phyloP scores from a whole-genome alignment of 1,140 invertebrate species.

The Drosophila kanapiae region DNA sequence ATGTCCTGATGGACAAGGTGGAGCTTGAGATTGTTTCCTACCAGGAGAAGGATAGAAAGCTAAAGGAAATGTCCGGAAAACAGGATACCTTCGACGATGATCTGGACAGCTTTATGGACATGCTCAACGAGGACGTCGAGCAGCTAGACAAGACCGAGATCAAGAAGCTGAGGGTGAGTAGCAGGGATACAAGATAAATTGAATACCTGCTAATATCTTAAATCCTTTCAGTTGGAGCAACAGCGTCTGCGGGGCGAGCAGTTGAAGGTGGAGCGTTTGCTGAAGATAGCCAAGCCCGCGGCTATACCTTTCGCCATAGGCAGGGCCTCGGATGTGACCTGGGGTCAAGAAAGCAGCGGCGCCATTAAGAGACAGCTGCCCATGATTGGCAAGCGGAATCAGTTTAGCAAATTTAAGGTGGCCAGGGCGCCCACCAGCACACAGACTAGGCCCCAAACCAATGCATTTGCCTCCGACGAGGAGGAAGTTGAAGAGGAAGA shows the following conservation, averaged over 20 bases:
- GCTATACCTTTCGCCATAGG: conserved; percentile 22
- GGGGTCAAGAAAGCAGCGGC: neutral
- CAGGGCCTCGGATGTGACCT: neutral
- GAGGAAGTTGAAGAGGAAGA: conserved; percentile 84
- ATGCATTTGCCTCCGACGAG: conserved; percentile 73
- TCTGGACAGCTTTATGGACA: conserved; percentile 91
- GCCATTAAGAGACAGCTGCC: conserved; percentile 67
- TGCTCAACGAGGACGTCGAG: conserved; percentile 85
- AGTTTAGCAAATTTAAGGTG: conserved; percentile 82
- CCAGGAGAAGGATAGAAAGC: conserved; percentile 73
- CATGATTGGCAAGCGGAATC: conserved; percentile 82
- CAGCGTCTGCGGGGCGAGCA: conserved; percentile 90
- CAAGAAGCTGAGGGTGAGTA: conserved; percentile 86
- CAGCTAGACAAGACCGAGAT: conserved; percentile 86
- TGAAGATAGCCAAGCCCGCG: conserved; percentile 92
- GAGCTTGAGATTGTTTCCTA: conserved; percentile 87
- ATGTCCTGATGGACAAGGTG: conserved; percentile 87
- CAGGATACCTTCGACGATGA: conserved; percentile 85
- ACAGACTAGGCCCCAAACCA: conserved; percentile 33
- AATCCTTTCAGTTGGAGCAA: conserved; percentile 87
- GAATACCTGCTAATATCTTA: neutral
- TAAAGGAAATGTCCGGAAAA: conserved; percentile 86
- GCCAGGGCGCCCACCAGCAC: conserved; percentile 41
- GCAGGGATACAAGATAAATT: neutral
- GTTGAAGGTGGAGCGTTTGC: conserved; percentile 88